Evolutionary conservation across 2,797 vertebrate species (phyloP), one percentile per base, ranked within the genome.

Genomic region (Neopelma chrysocephalum): DNA sequence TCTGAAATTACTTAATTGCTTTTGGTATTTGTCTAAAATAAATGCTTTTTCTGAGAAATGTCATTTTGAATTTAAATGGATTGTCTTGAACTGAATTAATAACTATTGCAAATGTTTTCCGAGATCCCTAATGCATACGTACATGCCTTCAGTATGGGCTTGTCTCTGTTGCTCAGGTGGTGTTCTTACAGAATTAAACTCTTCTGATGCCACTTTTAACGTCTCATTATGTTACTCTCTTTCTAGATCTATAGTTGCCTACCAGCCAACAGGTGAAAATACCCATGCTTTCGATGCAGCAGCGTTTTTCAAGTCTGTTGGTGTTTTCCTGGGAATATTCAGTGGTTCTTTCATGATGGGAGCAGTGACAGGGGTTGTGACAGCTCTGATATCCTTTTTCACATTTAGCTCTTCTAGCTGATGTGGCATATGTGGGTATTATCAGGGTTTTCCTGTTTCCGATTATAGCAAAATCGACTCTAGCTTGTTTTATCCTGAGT

Each of bases 271-370:
- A 5, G 99, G 99, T 29, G 97, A 98, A n/a, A 99, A 99, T 94
- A 99, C 98, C 0, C 99, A 99, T 68, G 98, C 98, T 75, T 99
- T 99, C 66, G 99, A 99, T 60, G 99, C 99, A n/a, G 97, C 99
- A 4, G 99, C 99, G 3, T 99, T 99, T 95, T 99, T 99, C 98
- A 99, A 99, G 96, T 99, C 99, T 1, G 99, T 99, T 50, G 99
- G 99, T 18, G 98, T 99, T 93, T 99, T 99, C 92, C 97, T 99
- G 92, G 99, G 99, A 45, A 99, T 99, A 96, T 99, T 99, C 97
- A 99, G 99, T 51, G 99, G 99, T 21, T 99, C 99, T 77, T 99
- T 99, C 75, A 98, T 99, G 87, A 99, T 99, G 99, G 99, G 99
- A 50, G 99, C 99, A 12, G 99, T 98, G 96, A 99, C 98, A 2